A percentile compares a stretch with the other conserved stretches of the same genome.
phyloP scores from a whole-genome alignment of 2,113 vertebrate genomes.

The Notarius lentiginosus region DNA sequence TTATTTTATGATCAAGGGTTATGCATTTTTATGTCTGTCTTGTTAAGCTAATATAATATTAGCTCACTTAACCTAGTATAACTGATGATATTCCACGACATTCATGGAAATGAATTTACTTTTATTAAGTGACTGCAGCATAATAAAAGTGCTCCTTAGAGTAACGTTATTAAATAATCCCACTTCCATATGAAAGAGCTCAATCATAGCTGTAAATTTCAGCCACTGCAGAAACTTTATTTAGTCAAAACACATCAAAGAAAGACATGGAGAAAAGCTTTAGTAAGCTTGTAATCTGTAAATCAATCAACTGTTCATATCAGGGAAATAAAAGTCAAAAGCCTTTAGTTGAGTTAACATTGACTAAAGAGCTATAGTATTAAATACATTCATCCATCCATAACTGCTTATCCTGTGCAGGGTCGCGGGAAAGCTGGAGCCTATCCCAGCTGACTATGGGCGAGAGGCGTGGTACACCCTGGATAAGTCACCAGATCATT shows the following conservation, averaged over 20 bases:
- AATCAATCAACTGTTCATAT: background rate
- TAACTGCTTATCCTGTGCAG: no score
- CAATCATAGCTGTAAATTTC: background rate
- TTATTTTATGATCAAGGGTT: background rate
- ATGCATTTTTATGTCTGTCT: background rate
- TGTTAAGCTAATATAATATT: background rate
- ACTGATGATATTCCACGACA: background rate
- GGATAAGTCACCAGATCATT: no score
- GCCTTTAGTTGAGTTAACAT: background rate
- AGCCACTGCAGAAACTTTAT: background rate
- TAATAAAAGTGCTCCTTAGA: background rate
- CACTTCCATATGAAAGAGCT: conserved; percentile 12
- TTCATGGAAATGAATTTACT: background rate
- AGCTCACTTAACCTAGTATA: background rate
- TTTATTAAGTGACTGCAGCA: conserved; percentile 6
- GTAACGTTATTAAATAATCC: background rate
- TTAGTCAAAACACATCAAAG: background rate
- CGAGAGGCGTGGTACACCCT: no score
- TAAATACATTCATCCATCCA: background rate
- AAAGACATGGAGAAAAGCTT: background rate
- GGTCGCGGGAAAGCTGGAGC: no score
- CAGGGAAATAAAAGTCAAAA: background rate
- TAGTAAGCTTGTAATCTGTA: background rate
- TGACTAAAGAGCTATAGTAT: background rate
- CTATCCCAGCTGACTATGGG: no score